Evolutionary conservation across 1,140 invertebrate genomes (phyloP), one percentile per base, ranked within the genome.

Genomic region (Leptestheria dahalacensis): DNA sequence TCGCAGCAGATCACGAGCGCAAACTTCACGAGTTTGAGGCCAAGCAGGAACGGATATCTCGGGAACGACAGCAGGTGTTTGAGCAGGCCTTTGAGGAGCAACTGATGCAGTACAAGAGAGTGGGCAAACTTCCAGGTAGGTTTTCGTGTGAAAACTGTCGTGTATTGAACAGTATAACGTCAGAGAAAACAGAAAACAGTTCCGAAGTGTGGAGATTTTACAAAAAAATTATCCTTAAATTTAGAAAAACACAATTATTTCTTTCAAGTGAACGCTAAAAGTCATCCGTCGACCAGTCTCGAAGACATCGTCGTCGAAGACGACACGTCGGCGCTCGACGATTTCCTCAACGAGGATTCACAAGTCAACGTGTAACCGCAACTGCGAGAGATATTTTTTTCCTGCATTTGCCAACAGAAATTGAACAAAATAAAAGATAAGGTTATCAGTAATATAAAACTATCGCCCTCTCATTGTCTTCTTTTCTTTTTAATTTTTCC

Each of bases 31-130:
- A 52, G 33, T 26, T 20, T 21, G 58, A 60, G 26, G 21, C 21
- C 3, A 41, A 28, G 23, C 48, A 60, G 24, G 20, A 33, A 53
- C 29, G 25, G 18, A 51, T 33, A 33, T 29, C 49, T 20, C 50
- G 48, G 33, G 58, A 60, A 46, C 25, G 58, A 60, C 58, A 60
- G 33, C 48, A 48, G n/a, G 48, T 60, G 23, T 60, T 60, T 33
- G 58, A 60, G 29, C 15, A 60, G 15, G 58, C 51, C 9, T 60
- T 60, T 41, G 41, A 33, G 20, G 41, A 20, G 15, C 48, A 60
- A 33, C 33, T 60, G 29, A 25, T 11, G 24, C 58, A 60, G 49
- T 60, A 60, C 48, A 60, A 33, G 25, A 20, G 26, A 29, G 20
- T 33, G 9, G 58, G 58, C 2, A 49, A 50, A 24, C 23, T 60